A percentile compares a stretch with the other conserved stretches of the same genome.
These are phyloP conservation scores for Gambelia wislizenii DNA, from an alignment of 2,797 vertebrate species.

Conservation along the genomic window DNA sequence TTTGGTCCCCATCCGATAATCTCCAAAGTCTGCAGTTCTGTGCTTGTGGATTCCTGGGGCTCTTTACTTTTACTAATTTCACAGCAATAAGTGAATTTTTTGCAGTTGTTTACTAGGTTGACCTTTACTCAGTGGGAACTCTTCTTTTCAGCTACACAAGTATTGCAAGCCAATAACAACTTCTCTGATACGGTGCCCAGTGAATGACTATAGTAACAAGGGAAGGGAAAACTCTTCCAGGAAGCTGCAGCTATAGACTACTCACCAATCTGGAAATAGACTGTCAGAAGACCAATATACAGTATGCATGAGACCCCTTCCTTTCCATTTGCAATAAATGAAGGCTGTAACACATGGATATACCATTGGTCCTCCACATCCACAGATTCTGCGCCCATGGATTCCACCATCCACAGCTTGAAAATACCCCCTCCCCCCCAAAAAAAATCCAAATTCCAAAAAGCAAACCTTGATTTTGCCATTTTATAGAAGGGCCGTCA, in stretches of 20 bases:
- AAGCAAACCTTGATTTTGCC: too few species aligned
- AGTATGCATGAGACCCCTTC: conserved; percentile 64
- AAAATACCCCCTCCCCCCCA: too few species aligned
- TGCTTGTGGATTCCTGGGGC: not conserved
- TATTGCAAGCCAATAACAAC: conserved; percentile 20
- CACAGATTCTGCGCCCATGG: too few species aligned
- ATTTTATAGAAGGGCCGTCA: too few species aligned
- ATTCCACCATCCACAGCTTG: too few species aligned
- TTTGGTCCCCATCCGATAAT: too few species aligned
- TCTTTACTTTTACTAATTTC: conserved; percentile 58
- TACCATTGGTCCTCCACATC: too few species aligned
- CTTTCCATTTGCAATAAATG: conserved; percentile 9
- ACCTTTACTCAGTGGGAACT: conserved; percentile 3
- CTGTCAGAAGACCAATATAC: conserved; percentile 55
- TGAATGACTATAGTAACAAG: conserved; percentile 31
- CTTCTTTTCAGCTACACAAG: conserved; percentile 21
- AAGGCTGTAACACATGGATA: not conserved
- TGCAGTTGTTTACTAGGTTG: conserved; percentile 49
- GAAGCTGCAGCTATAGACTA: conserved; percentile 6
- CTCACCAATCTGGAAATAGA: conserved; percentile 45
- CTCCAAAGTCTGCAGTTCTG: conserved; percentile 35
- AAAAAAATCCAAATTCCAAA: too few species aligned
- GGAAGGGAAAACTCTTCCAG: conserved; percentile 9
- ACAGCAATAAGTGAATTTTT: conserved; percentile 60
- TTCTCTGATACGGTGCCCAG: conserved; percentile 18